A percentile compares a stretch with the other conserved stretches of the same genome.
Evolutionary conservation across 2,797 vertebrate genomes (phyloP).

Genomic region (Esox lucius): DNA sequence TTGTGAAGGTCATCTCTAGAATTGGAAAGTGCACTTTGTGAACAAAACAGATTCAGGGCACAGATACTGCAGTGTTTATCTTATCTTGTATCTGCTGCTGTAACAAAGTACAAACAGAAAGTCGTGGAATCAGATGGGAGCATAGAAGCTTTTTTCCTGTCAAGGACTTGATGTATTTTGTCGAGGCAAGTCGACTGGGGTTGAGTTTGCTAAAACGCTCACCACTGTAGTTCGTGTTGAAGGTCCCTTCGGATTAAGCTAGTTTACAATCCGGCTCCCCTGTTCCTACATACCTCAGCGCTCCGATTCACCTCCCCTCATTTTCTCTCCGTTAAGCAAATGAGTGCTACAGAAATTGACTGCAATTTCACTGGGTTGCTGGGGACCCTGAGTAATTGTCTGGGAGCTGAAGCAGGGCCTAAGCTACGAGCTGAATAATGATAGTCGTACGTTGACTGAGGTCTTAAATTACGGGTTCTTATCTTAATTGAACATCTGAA

Average conservation of each 20-base stretch:
- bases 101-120: slow-evolving; percentile 78
- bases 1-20: slow-evolving; percentile 76
- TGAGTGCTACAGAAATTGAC: slow-evolving; percentile 76
- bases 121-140: slow-evolving; percentile 72
- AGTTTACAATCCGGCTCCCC: slow-evolving; percentile 4
- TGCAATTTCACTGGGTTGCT: slow-evolving; percentile 72
- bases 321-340: slow-evolving; percentile 79
- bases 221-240: slow-evolving; percentile 5
- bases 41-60: slow-evolving; percentile 71
- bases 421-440: slow-evolving; percentile 70
- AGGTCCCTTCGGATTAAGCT: neutral
- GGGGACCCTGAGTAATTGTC: slow-evolving; percentile 78
- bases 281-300: slow-evolving; percentile 24
- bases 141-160: slow-evolving; percentile 62
- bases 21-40: slow-evolving; percentile 73
- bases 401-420: slow-evolving; percentile 60
- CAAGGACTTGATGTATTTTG: slow-evolving; percentile 67
- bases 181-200: slow-evolving; percentile 44
- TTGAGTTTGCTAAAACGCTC: slow-evolving; percentile 34
- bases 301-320: slow-evolving; percentile 52
- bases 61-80: slow-evolving; percentile 75
- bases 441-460: slow-evolving; percentile 71
- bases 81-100: slow-evolving; percentile 78
- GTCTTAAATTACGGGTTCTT: slow-evolving; percentile 85
- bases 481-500: slow-evolving; percentile 84